Conservation (phyloP, 2,113 vertebrate genomes). For the Malurus alboscapulatus region DNA sequence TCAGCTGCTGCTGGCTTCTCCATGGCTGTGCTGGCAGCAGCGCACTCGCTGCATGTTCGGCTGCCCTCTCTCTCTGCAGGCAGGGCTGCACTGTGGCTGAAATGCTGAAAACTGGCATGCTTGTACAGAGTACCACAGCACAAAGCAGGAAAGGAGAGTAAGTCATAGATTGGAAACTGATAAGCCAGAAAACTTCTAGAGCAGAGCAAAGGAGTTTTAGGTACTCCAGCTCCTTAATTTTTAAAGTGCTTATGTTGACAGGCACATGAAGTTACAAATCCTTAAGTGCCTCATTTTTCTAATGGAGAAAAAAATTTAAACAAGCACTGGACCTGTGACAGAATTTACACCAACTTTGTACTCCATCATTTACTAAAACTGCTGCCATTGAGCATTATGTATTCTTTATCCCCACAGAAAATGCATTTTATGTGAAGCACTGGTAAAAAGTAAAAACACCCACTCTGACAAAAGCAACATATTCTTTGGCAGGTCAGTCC, state of each 20-base stretch:
- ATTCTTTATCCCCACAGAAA: neutral
- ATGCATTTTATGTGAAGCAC: neutral
- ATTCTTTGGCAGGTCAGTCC: neutral
- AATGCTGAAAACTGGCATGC: accelerated
- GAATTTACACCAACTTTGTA: neutral
- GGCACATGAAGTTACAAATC: neutral
- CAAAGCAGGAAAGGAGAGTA: neutral
- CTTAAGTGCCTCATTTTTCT: neutral
- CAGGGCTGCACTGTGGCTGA: neutral
- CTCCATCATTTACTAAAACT: neutral
- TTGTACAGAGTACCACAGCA: neutral
- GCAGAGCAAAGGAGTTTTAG: neutral
- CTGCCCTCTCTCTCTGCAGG: neutral
- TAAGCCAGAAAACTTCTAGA: neutral
- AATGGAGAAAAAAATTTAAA: neutral
- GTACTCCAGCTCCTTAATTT: neutral
- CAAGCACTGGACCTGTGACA: neutral
- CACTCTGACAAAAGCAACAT: neutral
- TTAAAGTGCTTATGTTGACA: accelerated
- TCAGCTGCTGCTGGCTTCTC: neutral
- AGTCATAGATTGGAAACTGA: neutral
- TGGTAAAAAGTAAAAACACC: neutral
- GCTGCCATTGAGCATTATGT: neutral
- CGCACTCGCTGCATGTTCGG: accelerated
- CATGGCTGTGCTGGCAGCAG: neutral